phyloP scores from a whole-genome alignment of 2,113 vertebrate species.

The Rhea pennata region DNA sequence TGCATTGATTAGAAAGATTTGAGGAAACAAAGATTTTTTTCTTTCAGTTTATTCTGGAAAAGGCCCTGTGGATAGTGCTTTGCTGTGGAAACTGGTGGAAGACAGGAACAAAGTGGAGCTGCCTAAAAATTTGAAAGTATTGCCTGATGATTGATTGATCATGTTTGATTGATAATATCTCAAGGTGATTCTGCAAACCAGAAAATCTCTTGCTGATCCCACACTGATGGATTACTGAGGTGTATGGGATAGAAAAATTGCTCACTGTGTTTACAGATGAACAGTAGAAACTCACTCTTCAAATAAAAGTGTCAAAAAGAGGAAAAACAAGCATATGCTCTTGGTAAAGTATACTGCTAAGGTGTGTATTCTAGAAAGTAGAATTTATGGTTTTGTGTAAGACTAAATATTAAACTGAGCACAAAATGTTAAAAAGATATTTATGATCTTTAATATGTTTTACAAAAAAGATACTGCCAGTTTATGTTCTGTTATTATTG shows the following conservation, averaged over 20 bases:
- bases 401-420: slow-evolving; percentile 35
- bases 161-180: slow-evolving; percentile 7
- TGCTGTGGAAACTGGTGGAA: neutral
- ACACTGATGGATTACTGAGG: neutral
- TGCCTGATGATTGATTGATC: slow-evolving; percentile 36
- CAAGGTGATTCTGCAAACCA: slow-evolving; percentile 21
- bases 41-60: neutral
- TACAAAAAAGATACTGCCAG: neutral
- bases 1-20: neutral
- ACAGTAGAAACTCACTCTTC: slow-evolving; percentile 4
- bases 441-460: slow-evolving; percentile 49
- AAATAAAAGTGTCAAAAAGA: slow-evolving; percentile 51
- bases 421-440: slow-evolving; percentile 10
- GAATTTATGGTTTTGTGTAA: neutral
- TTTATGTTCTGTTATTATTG: slow-evolving; percentile 7
- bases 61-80: neutral
- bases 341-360: neutral
- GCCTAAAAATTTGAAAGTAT: slow-evolving; percentile 4
- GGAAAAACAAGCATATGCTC: slow-evolving; percentile 3
- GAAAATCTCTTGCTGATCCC: slow-evolving; percentile 1
- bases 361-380: neutral
- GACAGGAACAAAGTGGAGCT: slow-evolving; percentile 15
- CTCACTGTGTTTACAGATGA: neutral
- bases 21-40: neutral
- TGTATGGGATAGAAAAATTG: neutral